Evolutionary conservation across 1,140 invertebrate genomes (phyloP).

Genomic region (Drosophila miranda): DNA sequence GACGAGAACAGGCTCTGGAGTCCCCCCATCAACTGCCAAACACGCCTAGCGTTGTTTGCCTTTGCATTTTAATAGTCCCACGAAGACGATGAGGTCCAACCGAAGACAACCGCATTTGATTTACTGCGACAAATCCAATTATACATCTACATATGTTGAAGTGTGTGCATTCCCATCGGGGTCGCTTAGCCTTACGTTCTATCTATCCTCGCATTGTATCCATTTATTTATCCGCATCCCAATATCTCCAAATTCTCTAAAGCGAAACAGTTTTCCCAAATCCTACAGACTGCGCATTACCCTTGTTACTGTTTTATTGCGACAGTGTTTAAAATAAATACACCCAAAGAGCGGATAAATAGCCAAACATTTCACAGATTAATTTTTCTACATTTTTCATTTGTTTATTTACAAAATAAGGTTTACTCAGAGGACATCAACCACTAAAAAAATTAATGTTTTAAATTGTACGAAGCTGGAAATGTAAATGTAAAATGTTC

Average conservation of each 20-base stretch:
- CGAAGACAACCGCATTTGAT: slow-evolving; percentile 65
- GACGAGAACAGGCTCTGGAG: slow-evolving; percentile 24
- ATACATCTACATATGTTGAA: slow-evolving; percentile 19
- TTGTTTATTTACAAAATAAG: too few relatives aligned
- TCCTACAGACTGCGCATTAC: slow-evolving; percentile 19
- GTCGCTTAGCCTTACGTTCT: slow-evolving; percentile 7
- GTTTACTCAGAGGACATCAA: too few relatives aligned
- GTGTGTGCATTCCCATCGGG: slow-evolving; percentile 19
- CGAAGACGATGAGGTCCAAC: slow-evolving; percentile 21
- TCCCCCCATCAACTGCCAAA: slow-evolving; percentile 22
- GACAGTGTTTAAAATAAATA: slow-evolving; percentile 40
- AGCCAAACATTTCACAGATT: too few relatives aligned
- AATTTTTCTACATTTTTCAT: too few relatives aligned
- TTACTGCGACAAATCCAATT: slow-evolving; percentile 29
- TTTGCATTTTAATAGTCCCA: slow-evolving; percentile 43
- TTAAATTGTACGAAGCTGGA: too few relatives aligned
- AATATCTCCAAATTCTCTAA: slow-evolving; percentile 10
- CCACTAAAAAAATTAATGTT: too few relatives aligned
- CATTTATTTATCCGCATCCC: slow-evolving; percentile 10
- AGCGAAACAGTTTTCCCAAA: slow-evolving; percentile 17
- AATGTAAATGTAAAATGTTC: too few relatives aligned
- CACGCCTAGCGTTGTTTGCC: slow-evolving; percentile 31
- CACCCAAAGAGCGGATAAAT: slow-evolving; percentile 9
- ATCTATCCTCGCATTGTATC: slow-evolving; percentile 8
- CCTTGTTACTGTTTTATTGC: slow-evolving; percentile 36